phyloP scores from a whole-genome alignment of 92 coral and sea anemone species.

The Desmophyllum pertusum region DNA sequence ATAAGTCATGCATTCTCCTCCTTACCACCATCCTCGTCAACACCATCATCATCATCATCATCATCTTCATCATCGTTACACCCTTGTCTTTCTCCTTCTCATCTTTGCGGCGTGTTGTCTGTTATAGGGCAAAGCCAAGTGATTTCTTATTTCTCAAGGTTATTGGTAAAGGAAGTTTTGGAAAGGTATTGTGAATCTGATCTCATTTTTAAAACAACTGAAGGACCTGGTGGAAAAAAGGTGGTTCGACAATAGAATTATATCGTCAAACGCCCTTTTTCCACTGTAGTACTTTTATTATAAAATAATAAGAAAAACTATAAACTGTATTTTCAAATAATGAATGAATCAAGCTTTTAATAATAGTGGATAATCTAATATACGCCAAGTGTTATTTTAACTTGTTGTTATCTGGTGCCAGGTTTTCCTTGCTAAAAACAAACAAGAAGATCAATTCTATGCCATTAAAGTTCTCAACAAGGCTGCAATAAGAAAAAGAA shows the following conservation, averaged over 20 bases:
- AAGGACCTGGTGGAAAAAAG: too few species aligned
- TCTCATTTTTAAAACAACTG: not conserved
- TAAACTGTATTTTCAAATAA: not conserved
- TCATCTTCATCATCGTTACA: not conserved
- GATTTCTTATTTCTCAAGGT: constrained; percentile 96
- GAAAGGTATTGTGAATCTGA: constrained; percentile 69
- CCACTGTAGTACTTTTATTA: too few species aligned
- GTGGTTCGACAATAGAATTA: too few species aligned
- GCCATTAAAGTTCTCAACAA: constrained; percentile 97
- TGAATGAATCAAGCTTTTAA: not conserved
- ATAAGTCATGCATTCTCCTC: not conserved
- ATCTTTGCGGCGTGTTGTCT: too few species aligned
- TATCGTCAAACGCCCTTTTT: too few species aligned
- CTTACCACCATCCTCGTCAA: not conserved
- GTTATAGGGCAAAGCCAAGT: constrained; percentile 93
- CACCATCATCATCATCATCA: not conserved
- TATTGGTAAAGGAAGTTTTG: constrained; percentile 99
- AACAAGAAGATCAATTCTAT: constrained; percentile 94
- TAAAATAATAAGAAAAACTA: too few species aligned
- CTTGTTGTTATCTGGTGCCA: constrained; percentile 20
- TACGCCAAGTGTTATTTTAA: not conserved
- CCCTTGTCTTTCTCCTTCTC: not conserved
- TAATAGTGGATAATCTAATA: not conserved
- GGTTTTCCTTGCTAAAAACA: constrained; percentile 98
- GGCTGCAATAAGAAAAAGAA: constrained; percentile 96